Percentiles rank a stretch among this genome's conserved stretches.
Evolutionary conservation across 1,140 invertebrate species (phyloP).

Genomic region (Proctacanthus coquilletti): DNA sequence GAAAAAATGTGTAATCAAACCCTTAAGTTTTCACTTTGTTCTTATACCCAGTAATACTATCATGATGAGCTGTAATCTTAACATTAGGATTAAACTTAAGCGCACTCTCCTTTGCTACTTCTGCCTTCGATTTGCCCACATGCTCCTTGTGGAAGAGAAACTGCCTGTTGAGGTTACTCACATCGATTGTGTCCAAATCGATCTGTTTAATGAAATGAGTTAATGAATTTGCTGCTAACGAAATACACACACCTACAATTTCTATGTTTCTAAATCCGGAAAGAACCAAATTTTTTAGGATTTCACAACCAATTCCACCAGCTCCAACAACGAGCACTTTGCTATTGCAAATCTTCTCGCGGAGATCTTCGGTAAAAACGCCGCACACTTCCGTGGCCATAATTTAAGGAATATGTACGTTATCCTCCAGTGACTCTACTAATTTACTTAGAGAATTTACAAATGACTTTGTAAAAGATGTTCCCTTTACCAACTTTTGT

Average conservation of each 20-base stretch:
- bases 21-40: conserved; percentile 20
- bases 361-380: conserved; percentile 42
- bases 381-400: conserved; percentile 50
- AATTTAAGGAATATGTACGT: too few relatives aligned
- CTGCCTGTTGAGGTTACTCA: conserved; percentile 98
- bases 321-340: conserved; percentile 84
- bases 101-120: conserved; percentile 77
- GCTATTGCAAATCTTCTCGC: conserved; percentile 36
- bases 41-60: conserved; percentile 87
- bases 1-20: too few relatives aligned
- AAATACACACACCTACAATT: conserved; percentile 54
- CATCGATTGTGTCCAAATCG: conserved; percentile 98
- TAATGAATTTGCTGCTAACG: neutral
- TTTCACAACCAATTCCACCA: conserved; percentile 97
- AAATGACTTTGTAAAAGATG: too few relatives aligned
- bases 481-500: too few relatives aligned
- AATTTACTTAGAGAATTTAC: too few relatives aligned
- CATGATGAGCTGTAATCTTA: conserved; percentile 79
- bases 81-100: conserved; percentile 77
- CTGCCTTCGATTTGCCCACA: conserved; percentile 91
- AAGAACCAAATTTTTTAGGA: conserved; percentile 93
- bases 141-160: conserved; percentile 96
- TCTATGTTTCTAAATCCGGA: conserved; percentile 88
- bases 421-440: too few relatives aligned
- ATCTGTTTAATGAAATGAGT: conserved; percentile 53